Evolutionary conservation across 2,797 vertebrate genomes (phyloP).

Genomic region (Chaunax sp.): DNA sequence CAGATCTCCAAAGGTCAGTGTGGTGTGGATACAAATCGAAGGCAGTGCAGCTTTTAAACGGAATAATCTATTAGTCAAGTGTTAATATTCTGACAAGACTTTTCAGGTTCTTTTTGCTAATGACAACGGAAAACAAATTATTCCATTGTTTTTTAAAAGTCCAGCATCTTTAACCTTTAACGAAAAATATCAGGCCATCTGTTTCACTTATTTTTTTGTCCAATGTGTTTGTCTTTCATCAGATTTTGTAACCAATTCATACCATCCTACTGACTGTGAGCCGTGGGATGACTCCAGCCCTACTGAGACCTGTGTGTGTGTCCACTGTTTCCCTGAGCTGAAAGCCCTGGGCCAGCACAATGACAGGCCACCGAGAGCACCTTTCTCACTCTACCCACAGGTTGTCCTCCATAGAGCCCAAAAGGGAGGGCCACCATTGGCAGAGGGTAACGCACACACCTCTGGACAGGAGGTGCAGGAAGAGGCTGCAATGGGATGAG

Average conservation of each 20-base stretch:
- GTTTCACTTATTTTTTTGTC: too few relatives aligned
- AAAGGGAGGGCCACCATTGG: conserved; percentile 2
- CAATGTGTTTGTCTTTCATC: conserved; percentile 17
- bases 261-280: not conserved
- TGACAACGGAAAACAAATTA: too few relatives aligned
- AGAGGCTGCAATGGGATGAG: conserved; percentile 9
- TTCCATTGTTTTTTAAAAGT: too few relatives aligned
- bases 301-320: conserved; percentile 78
- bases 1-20: conserved; percentile 56
- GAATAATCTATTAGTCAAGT: not conserved
- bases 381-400: conserved; percentile 52
- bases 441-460: not conserved
- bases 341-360: conserved; percentile 10
- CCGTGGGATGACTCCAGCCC: conserved; percentile 59
- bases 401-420: conserved; percentile 22
- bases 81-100: not conserved
- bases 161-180: too few relatives aligned
- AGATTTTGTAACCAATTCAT: conserved; percentile 46
- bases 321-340: conserved; percentile 79
- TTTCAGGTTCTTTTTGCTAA: not conserved
- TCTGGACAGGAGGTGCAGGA: not conserved
- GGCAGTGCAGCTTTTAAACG: not conserved
- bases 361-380: conserved; percentile 8
- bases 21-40: not conserved
- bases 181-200: too few relatives aligned